Conservation (phyloP, 1,140 invertebrate species). For the Helicorthomorpha holstii region DNA sequence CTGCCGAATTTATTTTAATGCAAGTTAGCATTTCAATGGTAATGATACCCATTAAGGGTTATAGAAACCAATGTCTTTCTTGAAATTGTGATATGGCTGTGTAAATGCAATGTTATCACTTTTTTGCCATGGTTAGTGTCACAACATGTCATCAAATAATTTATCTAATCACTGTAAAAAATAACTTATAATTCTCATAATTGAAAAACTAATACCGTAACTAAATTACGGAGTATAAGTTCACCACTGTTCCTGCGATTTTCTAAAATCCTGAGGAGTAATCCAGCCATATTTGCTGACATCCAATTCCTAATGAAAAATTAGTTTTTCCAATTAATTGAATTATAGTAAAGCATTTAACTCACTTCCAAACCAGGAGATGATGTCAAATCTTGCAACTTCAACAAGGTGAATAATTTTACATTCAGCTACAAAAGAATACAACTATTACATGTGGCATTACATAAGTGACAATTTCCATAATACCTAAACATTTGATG, state of each 20-base stretch:
- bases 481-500: conserved; percentile 82
- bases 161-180: conserved; percentile 85
- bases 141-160: conserved; percentile 92
- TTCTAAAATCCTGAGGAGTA: conserved; percentile 92
- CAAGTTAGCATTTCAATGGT: no score
- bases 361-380: conserved; percentile 32
- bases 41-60: neutral
- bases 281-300: conserved; percentile 94
- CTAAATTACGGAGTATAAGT: conserved; percentile 81
- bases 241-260: conserved; percentile 98
- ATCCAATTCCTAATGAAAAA: conserved; percentile 69
- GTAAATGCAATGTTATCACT: conserved; percentile 97
- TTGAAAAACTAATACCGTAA: conserved; percentile 6
- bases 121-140: conserved; percentile 97
- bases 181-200: conserved; percentile 11
- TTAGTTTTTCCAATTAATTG: conserved; percentile 7
- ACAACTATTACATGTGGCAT: neutral
- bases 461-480: conserved; percentile 2
- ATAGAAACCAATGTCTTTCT: conserved; percentile 78
- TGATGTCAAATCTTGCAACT: conserved; percentile 37
- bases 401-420: conserved; percentile 42
- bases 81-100: conserved; percentile 96
- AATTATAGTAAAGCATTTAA: conserved; percentile 8
- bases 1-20: conserved; percentile 14
- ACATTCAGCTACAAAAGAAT: conserved; percentile 33